phyloP scores from a whole-genome alignment of 2,113 vertebrate species.

The Dasyurus viverrinus region DNA sequence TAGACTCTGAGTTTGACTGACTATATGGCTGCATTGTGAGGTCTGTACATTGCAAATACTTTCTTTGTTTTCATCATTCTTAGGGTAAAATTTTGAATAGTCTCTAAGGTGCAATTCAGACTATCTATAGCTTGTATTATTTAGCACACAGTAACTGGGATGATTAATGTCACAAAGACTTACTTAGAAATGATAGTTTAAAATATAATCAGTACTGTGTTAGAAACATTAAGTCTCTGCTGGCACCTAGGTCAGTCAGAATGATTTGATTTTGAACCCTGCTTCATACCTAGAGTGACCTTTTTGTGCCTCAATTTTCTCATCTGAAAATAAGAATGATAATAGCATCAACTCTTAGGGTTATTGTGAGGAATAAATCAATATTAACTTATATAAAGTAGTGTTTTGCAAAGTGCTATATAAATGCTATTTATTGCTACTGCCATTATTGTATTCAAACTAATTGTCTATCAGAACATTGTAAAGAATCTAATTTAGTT shows the following conservation, averaged over 20 bases:
- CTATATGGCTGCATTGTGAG: background rate
- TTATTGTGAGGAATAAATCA: background rate
- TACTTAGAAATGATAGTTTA: conserved; percentile 23
- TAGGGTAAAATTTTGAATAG: background rate
- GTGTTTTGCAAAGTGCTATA: background rate
- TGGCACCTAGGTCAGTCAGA: background rate
- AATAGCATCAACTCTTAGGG: background rate
- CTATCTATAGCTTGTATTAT: background rate
- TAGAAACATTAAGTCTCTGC: conserved; percentile 44
- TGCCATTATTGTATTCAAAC: background rate
- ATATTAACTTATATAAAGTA: background rate
- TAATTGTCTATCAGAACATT: background rate
- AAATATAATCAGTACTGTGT: conserved; percentile 36
- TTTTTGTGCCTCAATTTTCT: background rate
- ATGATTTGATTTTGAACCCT: background rate
- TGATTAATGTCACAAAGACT: background rate
- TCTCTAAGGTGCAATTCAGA: background rate
- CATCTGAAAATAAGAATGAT: background rate
- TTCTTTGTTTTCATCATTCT: conserved; percentile 6
- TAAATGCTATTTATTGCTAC: background rate
- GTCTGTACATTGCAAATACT: background rate
- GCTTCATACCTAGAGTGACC: background rate
- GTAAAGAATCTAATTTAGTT: background rate
- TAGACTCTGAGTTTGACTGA: background rate
- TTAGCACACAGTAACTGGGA: background rate